Base-by-base conservation (phyloP, 2,888 invertebrate genomes). In the Polyploca ridens region DNA sequence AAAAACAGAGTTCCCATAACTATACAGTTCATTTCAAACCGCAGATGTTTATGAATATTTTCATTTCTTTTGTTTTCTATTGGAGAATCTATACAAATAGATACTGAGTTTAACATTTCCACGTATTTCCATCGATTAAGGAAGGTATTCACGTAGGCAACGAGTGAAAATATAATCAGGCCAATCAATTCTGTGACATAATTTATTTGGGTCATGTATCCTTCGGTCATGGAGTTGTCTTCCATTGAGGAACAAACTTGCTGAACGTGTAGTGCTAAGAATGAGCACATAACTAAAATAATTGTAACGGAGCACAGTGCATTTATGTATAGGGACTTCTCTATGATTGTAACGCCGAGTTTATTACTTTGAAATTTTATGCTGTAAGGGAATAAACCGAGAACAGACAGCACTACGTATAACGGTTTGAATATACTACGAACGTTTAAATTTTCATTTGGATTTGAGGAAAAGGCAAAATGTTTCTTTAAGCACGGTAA, bases 301-400 rank as follows among this genome's bases (percentile, higher is more conserved):
- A 85, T 66, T 0, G 80, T 75, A 6, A 89, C 63, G 2, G 87
- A 83, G 69, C 84, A 85, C 11, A 88, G 1, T 1, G 80, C 76
- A 66, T 90, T 93, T 0, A 87, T 62, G 61, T 89, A 91, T 16
- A 91, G 78, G 0, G 91, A 88, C 57, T 85, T 88, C 0, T 69
- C 72, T 61, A 84, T 73, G 3, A 85, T 77, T 2, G 68, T 72
- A 65, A 85, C 82, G 13, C 66, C 71, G 35, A 74, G 67, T 64
- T 78, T 79, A 14, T 63, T 72, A 11, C 76, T 77, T 8, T 69
- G 65, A 62, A 79, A 81, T 35, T 77, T 81, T n/a, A 87, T 62
- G 58, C 79, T 83, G 62, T 80, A 87, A 0, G 89, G 87, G 65
- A 87, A 83, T 0, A 88, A 66, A 0, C 88, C 87, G 10, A 84